Conservation (phyloP, 1,140 invertebrate species). For the Oncopodura yosiiana region DNA sequence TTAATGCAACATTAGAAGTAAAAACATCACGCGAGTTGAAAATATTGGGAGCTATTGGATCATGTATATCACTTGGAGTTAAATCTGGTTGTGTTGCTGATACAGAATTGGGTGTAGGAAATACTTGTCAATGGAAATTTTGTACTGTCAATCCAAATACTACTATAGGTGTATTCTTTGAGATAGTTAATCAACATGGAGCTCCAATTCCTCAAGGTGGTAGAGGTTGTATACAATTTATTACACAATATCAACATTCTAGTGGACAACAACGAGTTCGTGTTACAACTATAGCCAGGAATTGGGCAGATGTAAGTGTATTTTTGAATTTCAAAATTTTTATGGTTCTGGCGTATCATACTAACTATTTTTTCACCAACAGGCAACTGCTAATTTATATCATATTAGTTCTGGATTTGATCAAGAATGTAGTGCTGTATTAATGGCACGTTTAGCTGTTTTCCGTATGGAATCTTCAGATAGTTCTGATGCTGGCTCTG, state of each 20-base stretch:
- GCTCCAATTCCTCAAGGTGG: constrained; percentile 91
- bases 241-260: constrained; percentile 97
- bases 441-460: constrained; percentile 94
- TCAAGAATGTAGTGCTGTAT: constrained; percentile 91
- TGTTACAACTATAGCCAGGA: constrained; percentile 92
- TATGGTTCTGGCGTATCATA: not conserved
- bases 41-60: constrained; percentile 89
- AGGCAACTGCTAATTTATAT: constrained; percentile 60
- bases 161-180: constrained; percentile 91
- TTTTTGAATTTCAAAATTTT: constrained; percentile 1
- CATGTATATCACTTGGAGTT: constrained; percentile 85
- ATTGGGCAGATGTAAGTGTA: constrained; percentile 65
- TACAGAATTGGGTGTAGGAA: constrained; percentile 92
- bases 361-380: not conserved
- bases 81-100: constrained; percentile 87
- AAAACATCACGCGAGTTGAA: constrained; percentile 84
- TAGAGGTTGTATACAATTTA: constrained; percentile 93
- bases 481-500: constrained; percentile 89
- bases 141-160: constrained; percentile 87
- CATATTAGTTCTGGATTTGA: constrained; percentile 89
- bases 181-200: constrained; percentile 91
- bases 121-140: constrained; percentile 97
- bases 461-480: constrained; percentile 93
- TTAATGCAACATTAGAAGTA: constrained; percentile 92
- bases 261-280: constrained; percentile 87